Evolutionary conservation across 2,888 invertebrate species (phyloP).

Genomic region (Netelia fuscicornis): DNA sequence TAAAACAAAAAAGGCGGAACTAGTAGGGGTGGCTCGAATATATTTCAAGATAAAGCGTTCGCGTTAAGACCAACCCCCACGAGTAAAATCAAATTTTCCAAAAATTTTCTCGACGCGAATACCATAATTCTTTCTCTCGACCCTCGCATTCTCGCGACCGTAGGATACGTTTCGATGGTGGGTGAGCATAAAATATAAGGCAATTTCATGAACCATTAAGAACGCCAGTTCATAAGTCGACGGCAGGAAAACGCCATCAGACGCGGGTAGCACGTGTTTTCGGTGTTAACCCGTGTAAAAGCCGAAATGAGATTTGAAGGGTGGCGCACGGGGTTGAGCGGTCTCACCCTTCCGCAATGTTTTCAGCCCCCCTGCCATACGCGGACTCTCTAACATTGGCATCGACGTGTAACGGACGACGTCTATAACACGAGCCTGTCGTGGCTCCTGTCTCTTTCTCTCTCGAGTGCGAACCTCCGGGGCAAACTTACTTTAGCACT

Average conservation of each 20-base stretch:
- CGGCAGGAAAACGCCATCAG: constrained; percentile 47
- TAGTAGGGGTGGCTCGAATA: background rate
- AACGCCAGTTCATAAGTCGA: constrained; percentile 81
- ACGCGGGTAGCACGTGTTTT: constrained; percentile 78
- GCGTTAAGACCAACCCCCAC: background rate
- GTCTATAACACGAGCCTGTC: constrained; percentile 45
- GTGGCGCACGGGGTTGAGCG: constrained; percentile 43
- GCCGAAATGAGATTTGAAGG: constrained; percentile 80
- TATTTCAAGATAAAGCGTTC: background rate
- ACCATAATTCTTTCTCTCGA: constrained; percentile 47
- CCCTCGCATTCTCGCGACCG: constrained; percentile 27
- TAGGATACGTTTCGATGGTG: constrained; percentile 60
- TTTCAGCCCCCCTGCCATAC: constrained; percentile 1
- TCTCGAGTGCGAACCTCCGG: constrained; percentile 26
- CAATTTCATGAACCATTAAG: constrained; percentile 82
- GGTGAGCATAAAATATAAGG: constrained; percentile 79
- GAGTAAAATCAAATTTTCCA: constrained; percentile 6
- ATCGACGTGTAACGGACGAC: constrained; percentile 75
- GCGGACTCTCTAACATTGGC: constrained; percentile 53
- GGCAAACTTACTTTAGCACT: background rate
- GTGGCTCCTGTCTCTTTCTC: constrained; percentile 1
- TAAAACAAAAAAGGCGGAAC: background rate
- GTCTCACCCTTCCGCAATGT: constrained; percentile 21
- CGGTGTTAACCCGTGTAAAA: constrained; percentile 81
- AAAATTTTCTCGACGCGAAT: background rate